Percentiles rank a stretch among this genome's conserved stretches.
These are phyloP conservation scores for Plutomurus gul DNA, from an alignment of 1,140 invertebrate genomes.

Conservation along the genomic window DNA sequence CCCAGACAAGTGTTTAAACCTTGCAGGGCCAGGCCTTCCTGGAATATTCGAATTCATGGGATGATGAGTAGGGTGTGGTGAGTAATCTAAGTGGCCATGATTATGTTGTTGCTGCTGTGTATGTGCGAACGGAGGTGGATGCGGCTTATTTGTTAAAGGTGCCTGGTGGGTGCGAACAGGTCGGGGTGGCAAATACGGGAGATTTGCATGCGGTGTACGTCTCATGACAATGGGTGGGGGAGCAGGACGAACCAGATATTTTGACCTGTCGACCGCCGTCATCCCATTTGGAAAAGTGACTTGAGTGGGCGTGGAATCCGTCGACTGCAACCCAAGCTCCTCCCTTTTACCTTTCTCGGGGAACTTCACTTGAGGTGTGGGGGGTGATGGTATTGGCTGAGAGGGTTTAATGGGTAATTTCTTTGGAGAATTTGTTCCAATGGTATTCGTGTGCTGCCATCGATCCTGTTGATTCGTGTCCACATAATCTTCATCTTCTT, in stretches of 20 bases:
- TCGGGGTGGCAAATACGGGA: conserved; percentile 17
- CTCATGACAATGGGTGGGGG: conserved; percentile 50
- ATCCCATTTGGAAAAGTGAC: background rate
- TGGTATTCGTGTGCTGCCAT: background rate
- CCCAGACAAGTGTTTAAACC: conserved; percentile 15
- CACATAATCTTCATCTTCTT: background rate
- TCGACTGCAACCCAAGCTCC: background rate
- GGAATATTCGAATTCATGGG: background rate
- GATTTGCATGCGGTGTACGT: conserved; percentile 35
- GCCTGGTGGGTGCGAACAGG: background rate
- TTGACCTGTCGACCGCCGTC: conserved; percentile 44
- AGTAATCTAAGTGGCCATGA: background rate
- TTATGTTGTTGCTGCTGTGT: background rate
- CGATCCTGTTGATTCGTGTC: conserved; percentile 1
- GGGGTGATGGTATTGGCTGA: background rate
- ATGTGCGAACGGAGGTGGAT: background rate
- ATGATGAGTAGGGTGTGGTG: background rate
- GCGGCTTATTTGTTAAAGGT: background rate
- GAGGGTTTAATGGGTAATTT: conserved; percentile 30
- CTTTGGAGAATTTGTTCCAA: background rate
- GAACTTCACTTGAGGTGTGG: conserved; percentile 27
- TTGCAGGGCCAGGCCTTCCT: background rate
- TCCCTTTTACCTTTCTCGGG: background rate
- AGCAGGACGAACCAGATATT: conserved; percentile 44
- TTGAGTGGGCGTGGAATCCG: conserved; percentile 5